Conservation (phyloP, 1,140 invertebrate species). For the Holcopasites calliopsidis region DNA sequence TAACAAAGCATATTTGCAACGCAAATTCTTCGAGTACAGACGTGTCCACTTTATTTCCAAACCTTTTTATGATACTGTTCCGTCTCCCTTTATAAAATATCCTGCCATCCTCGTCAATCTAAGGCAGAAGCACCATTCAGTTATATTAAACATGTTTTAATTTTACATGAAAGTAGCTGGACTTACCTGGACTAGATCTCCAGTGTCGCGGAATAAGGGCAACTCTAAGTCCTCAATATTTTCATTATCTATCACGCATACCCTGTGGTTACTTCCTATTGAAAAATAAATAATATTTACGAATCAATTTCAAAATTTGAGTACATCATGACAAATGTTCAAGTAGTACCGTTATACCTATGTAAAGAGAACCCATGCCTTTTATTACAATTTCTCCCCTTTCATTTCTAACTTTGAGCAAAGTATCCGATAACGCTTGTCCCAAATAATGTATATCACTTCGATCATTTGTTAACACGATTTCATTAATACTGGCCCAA, state of each 20-base stretch:
- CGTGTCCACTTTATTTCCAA: constrained; percentile 85
- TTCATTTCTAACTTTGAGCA: constrained; percentile 79
- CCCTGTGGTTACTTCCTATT: constrained; percentile 82
- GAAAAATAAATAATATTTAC: constrained; percentile 45
- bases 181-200: constrained; percentile 82
- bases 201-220: constrained; percentile 83
- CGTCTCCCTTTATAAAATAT: constrained; percentile 84
- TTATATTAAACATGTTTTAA: constrained; percentile 5
- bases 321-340: too few species aligned
- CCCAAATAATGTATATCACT: constrained; percentile 78
- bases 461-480: constrained; percentile 69
- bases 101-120: constrained; percentile 76
- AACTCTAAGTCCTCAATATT: constrained; percentile 65
- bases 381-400: constrained; percentile 60
- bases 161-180: neutral
- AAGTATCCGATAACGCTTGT: constrained; percentile 82
- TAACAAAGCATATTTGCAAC: constrained; percentile 76
- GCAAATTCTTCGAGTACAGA: constrained; percentile 81
- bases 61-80: constrained; percentile 86
- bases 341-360: too few species aligned
- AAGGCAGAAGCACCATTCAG: constrained; percentile 37
- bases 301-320: constrained; percentile 4
- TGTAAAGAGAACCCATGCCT: constrained; percentile 82
- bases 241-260: constrained; percentile 83
- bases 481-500: constrained; percentile 86